Evolutionary conservation across 2,113 vertebrate species (phyloP).

Genomic region (Hippocampus guttulatus): DNA sequence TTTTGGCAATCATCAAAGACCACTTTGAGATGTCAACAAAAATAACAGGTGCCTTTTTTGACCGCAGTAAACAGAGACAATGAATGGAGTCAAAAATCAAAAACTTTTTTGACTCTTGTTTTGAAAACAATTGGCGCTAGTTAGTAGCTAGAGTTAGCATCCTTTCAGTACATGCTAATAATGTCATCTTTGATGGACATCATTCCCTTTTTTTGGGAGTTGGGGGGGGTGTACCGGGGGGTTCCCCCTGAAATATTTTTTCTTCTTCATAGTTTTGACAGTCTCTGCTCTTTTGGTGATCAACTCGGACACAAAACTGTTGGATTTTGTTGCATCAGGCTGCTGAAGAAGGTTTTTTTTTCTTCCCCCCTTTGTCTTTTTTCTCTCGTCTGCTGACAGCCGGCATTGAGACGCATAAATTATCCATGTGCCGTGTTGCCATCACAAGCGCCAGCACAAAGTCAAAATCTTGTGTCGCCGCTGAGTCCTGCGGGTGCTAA

Average conservation of each 20-base stretch:
- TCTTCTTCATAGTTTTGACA: not conserved
- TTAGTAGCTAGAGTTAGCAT: not conserved
- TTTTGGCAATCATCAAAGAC: too few relatives aligned
- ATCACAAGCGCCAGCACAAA: not conserved
- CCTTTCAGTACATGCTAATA: not conserved
- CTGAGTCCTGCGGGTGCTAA: not conserved
- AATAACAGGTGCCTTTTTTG: too few relatives aligned
- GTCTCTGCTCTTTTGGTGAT: not conserved
- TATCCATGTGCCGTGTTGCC: not conserved
- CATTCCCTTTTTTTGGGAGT: not conserved
- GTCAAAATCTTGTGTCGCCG: not conserved
- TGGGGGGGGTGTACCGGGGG: not conserved
- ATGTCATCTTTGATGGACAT: not conserved
- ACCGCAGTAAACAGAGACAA: too few relatives aligned
- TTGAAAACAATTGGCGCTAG: too few relatives aligned
- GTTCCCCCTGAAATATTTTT: not conserved
- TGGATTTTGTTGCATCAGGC: constrained; percentile 2
- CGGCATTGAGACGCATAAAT: not conserved
- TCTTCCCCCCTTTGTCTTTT: not conserved
- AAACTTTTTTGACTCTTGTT: too few relatives aligned
- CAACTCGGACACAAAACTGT: not conserved
- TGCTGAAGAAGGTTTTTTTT: not conserved
- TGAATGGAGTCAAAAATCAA: too few relatives aligned
- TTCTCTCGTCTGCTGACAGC: not conserved
- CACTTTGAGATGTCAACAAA: too few relatives aligned